Evolutionary conservation across 37 sponge, comb jelly and placozoan genomes (phyloP).

Genomic region (Crambe crambe): DNA sequence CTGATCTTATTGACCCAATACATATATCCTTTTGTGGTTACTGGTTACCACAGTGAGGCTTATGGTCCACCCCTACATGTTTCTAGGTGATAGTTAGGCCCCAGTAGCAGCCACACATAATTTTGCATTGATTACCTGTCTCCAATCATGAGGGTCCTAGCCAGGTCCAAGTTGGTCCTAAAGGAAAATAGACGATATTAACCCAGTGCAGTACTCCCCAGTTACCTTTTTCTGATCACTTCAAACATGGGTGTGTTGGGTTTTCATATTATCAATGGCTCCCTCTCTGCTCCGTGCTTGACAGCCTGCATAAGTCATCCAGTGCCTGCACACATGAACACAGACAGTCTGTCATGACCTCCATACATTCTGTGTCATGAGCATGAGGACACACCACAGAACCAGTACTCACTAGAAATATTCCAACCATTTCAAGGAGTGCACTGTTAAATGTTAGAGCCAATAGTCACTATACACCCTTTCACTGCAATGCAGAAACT

Average conservation of each 20-base stretch:
- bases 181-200: neutral
- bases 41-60: no score
- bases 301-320: conserved; percentile 77
- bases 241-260: conserved; percentile 82
- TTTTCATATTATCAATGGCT: conserved; percentile 79
- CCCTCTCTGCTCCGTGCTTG: conserved; percentile 37
- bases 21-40: no score
- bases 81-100: neutral
- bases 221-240: conserved; percentile 40
- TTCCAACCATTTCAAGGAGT: no score
- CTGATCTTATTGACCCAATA: no score
- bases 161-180: conserved; percentile 55
- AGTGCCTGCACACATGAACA: conserved; percentile 76
- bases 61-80: no score
- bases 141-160: conserved; percentile 78
- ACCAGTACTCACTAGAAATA: no score
- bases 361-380: no score
- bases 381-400: no score
- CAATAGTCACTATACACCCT: no score
- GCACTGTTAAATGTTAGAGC: no score
- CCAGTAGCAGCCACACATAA: neutral
- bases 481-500: neutral
- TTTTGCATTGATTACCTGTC: conserved; percentile 56
- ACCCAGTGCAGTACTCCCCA: neutral
- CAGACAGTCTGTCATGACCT: no score